Conservation (phyloP, 2,888 invertebrate genomes). For the Zaprionus obscuricornis region DNA sequence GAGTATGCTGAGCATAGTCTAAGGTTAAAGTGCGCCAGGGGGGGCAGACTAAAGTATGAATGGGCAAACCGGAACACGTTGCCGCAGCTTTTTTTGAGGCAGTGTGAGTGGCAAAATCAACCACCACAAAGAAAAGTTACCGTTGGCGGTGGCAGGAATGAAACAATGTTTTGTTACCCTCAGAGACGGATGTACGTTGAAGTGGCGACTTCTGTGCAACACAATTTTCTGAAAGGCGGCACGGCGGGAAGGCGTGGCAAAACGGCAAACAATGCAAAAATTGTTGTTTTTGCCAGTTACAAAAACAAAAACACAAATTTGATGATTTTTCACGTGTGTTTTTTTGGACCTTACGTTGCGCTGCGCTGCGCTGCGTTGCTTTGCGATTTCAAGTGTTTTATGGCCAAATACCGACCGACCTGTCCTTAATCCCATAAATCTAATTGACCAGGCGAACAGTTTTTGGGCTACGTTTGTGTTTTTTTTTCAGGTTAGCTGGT, state of each 20-base stretch:
- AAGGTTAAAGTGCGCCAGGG: too few relatives aligned
- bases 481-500: constrained; percentile 67
- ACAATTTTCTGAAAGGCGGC: too few relatives aligned
- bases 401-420: constrained; percentile 51
- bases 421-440: constrained; percentile 68
- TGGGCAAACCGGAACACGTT: constrained; percentile 59
- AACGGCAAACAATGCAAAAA: constrained; percentile 58
- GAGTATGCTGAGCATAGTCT: too few relatives aligned
- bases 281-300: constrained; percentile 21
- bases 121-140: constrained; percentile 55
- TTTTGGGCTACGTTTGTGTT: constrained; percentile 14
- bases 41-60: constrained; percentile 35
- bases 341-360: background rate
- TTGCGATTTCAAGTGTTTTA: constrained; percentile 56
- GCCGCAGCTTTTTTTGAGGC: constrained; percentile 38
- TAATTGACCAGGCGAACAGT: constrained; percentile 52
- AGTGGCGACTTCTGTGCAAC: constrained; percentile 34
- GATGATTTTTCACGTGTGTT: constrained; percentile 42
- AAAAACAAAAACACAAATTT: constrained; percentile 6
- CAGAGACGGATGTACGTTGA: constrained; percentile 56
- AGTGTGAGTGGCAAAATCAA: constrained; percentile 50
- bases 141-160: constrained; percentile 60
- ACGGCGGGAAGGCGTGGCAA: background rate
- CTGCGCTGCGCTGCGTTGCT: background rate
- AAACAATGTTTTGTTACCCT: constrained; percentile 64